phyloP scores from a whole-genome alignment of 2,888 invertebrate genomes.

The Lampropteryx suffumata region DNA sequence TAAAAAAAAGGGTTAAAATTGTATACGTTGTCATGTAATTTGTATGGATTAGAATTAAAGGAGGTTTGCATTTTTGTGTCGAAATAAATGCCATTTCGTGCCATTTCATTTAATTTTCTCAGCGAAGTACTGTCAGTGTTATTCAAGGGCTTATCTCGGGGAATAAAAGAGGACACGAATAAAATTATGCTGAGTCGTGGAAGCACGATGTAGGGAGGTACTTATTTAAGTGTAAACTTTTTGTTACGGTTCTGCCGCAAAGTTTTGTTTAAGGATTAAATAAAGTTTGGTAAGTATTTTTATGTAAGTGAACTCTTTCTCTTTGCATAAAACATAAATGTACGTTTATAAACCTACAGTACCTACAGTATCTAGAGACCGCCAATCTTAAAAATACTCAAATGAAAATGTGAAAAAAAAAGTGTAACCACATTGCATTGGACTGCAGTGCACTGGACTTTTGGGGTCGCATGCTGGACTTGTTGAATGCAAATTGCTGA shows the following conservation, averaged over 20 bases:
- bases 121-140: slow-evolving; percentile 17
- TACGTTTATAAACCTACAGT: no score
- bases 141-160: slow-evolving; percentile 16
- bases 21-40: neutral
- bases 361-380: no score
- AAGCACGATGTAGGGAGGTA: neutral
- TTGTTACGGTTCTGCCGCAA: slow-evolving; percentile 1
- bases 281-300: neutral
- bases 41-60: slow-evolving; percentile 13
- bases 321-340: neutral
- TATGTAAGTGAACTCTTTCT: neutral
- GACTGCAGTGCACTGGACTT: no score
- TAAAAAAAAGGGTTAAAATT: slow-evolving; percentile 8
- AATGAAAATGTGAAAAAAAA: no score
- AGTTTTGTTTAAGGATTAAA: slow-evolving; percentile 7
- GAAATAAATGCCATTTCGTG: slow-evolving; percentile 14
- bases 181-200: slow-evolving; percentile 16
- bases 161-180: slow-evolving; percentile 20
- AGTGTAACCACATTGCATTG: no score
- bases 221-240: slow-evolving; percentile 18
- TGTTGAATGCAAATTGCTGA: no score
- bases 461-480: no score
- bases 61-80: slow-evolving; percentile 12
- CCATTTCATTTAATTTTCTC: slow-evolving; percentile 20
- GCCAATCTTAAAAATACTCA: no score